Evolutionary conservation across 2,888 invertebrate species (phyloP).

Genomic region (Nycteola revayana): DNA sequence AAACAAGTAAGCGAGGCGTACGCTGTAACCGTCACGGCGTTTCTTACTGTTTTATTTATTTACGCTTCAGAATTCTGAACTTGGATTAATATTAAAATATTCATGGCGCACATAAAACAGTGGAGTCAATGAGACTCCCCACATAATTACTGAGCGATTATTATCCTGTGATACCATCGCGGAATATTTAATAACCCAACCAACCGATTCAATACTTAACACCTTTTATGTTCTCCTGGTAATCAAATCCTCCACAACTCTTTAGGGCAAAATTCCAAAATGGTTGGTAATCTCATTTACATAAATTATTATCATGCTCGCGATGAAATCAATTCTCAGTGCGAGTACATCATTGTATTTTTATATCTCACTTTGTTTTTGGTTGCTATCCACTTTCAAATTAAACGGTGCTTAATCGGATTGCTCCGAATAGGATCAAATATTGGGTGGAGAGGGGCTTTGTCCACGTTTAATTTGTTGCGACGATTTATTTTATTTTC

Average conservation of each 20-base stretch:
- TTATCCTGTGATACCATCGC: constrained; percentile 55
- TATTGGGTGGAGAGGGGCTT: constrained; percentile 10
- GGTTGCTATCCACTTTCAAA: constrained; percentile 19
- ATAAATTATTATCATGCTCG: constrained; percentile 41
- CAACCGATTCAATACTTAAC: constrained; percentile 39
- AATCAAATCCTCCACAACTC: constrained; percentile 42
- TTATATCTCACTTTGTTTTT: constrained; percentile 36
- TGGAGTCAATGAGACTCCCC: constrained; percentile 46
- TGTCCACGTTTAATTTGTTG: constrained; percentile 16
- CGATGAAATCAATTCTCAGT: constrained; percentile 43
- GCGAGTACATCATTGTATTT: constrained; percentile 30
- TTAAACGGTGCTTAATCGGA: constrained; percentile 16
- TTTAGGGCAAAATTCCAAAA: constrained; percentile 40
- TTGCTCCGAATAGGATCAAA: constrained; percentile 10
- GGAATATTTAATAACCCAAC: constrained; percentile 47
- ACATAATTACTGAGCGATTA: constrained; percentile 56
- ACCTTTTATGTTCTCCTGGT: constrained; percentile 46
- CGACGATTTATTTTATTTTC: constrained; percentile 24
- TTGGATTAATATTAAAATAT: constrained; percentile 53
- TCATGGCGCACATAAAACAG: constrained; percentile 50
- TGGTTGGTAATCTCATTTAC: constrained; percentile 30
- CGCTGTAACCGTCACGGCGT: too few species aligned
- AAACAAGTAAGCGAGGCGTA: too few species aligned
- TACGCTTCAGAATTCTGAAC: constrained; percentile 33
- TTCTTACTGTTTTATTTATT: too few species aligned